Evolutionary conservation across 2,888 invertebrate species (phyloP).

Genomic region (Arctia plantaginis): DNA sequence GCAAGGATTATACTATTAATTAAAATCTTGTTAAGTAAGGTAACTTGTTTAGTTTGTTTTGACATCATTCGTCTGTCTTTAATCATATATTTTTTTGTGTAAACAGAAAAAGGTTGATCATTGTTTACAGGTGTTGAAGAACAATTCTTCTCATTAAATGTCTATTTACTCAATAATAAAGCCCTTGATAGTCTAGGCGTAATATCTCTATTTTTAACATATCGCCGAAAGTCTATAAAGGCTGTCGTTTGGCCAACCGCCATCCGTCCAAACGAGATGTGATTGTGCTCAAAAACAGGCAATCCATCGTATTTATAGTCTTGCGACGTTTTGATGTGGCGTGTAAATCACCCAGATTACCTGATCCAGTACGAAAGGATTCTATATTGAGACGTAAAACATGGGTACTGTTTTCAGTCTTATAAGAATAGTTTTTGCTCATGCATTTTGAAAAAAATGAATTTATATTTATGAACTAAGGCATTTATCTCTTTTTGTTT

Average conservation of each 20-base stretch:
- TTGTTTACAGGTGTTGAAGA: neutral
- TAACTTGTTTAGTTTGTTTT: neutral
- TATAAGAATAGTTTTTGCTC: neutral
- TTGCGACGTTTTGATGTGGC: slow-evolving; percentile 36
- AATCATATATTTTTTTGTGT: neutral
- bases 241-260: slow-evolving; percentile 35
- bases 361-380: slow-evolving; percentile 33
- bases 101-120: neutral
- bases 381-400: neutral
- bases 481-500: neutral
- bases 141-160: neutral
- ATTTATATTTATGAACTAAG: no score
- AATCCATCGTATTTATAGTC: slow-evolving; percentile 43
- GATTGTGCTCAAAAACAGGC: slow-evolving; percentile 45
- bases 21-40: neutral
- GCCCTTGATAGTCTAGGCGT: slow-evolving; percentile 19
- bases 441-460: neutral
- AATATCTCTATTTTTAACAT: slow-evolving; percentile 26
- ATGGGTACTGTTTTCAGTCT: neutral
- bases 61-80: neutral
- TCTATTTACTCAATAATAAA: neutral
- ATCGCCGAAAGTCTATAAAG: slow-evolving; percentile 31
- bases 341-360: slow-evolving; percentile 49
- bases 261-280: slow-evolving; percentile 48
- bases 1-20: neutral